Conservation (phyloP, 1,140 invertebrate genomes). For the Diorhabda elongata region DNA sequence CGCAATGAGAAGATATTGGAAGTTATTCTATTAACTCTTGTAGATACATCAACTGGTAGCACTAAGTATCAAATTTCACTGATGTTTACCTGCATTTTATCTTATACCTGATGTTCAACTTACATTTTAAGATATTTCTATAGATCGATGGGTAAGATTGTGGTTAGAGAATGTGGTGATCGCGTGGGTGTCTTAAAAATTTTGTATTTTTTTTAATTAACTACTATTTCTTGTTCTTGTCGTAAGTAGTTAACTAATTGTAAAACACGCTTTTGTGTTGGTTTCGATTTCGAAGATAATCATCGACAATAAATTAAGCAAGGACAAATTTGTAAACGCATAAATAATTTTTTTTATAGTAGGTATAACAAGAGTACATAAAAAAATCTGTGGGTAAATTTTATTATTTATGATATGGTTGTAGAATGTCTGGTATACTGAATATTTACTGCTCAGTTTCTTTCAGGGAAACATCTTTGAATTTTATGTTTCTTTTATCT, state of each 20-base stretch:
- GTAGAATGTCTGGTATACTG: no score
- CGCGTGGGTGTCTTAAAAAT: neutral
- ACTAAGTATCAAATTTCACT: neutral
- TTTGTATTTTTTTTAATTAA: neutral
- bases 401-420: no score
- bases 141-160: constrained; percentile 2
- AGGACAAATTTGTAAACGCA: neutral
- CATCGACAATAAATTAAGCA: neutral
- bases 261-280: neutral
- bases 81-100: constrained; percentile 2
- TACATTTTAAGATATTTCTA: neutral
- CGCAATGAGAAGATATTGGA: neutral
- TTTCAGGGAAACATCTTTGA: no score
- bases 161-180: neutral
- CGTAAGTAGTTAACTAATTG: neutral
- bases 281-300: neutral
- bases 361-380: neutral
- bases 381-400: no score
- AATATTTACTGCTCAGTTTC: no score
- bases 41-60: neutral
- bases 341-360: neutral
- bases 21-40: neutral
- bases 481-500: no score
- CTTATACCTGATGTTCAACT: neutral
- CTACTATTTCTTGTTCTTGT: neutral